A percentile compares a stretch with the other conserved stretches of the same genome.
Evolutionary conservation across 2,113 vertebrate species (phyloP).

Genomic region (Rousettus leschenaultii): DNA sequence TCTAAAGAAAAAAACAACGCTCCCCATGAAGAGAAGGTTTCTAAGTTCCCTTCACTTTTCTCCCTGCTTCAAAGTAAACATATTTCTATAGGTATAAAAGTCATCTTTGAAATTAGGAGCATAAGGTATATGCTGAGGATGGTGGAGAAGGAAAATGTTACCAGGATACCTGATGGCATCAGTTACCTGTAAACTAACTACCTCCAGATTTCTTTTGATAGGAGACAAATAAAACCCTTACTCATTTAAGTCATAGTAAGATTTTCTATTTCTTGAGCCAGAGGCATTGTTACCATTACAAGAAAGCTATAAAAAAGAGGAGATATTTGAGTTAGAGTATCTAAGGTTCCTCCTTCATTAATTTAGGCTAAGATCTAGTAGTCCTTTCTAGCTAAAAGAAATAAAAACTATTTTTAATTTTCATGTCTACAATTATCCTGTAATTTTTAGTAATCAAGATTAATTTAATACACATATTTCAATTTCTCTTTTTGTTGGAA

Average conservation of each 20-base stretch:
- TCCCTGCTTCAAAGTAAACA: neutral
- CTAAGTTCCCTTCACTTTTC: neutral
- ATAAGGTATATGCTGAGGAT: neutral
- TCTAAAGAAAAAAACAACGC: neutral
- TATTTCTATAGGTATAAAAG: neutral
- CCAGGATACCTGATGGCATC: neutral
- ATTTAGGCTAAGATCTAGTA: neutral
- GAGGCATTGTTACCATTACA: neutral
- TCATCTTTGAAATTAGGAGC: neutral
- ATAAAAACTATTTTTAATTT: slow-evolving; percentile 31
- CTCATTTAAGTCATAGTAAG: neutral
- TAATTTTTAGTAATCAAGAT: neutral
- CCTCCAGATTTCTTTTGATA: neutral
- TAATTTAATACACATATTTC: slow-evolving; percentile 2
- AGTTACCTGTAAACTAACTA: neutral
- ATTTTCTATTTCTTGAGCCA: neutral
- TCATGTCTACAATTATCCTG: neutral
- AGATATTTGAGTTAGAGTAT: neutral
- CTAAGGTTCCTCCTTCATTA: neutral
- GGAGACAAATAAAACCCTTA: neutral
- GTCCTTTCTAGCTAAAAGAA: neutral
- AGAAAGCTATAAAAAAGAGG: neutral
- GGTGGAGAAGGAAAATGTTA: neutral
- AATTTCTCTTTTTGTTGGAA: neutral
- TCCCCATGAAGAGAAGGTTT: neutral